Conservation (phyloP, 2,113 vertebrate species). For the Peromyscus californicus region DNA sequence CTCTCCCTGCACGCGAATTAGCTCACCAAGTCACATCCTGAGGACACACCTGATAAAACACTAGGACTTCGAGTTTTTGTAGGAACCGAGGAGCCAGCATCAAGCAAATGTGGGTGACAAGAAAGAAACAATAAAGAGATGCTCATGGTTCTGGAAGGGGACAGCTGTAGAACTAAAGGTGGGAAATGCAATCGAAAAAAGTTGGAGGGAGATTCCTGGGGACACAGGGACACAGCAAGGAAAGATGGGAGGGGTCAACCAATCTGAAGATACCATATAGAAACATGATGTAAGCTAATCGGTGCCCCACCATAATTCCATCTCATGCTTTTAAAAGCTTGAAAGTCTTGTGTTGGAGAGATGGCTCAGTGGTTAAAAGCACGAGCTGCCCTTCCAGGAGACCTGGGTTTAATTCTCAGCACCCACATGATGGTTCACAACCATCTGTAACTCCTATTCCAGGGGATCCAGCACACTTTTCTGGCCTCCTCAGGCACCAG, state of each 20-base stretch:
- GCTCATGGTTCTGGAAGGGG: background rate
- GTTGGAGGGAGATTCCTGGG: background rate
- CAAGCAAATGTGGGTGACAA: background rate
- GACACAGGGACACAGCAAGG: no score
- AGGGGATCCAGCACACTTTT: background rate
- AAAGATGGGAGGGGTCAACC: background rate
- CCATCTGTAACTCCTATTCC: background rate
- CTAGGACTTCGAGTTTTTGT: background rate
- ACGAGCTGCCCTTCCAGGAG: background rate
- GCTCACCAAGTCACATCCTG: background rate
- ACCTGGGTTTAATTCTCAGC: background rate
- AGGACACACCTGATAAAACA: background rate
- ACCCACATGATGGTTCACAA: background rate
- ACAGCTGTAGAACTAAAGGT: no score
- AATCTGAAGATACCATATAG: background rate
- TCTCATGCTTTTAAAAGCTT: background rate
- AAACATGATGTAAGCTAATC: background rate
- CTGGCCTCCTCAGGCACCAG: background rate
- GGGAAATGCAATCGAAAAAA: background rate
- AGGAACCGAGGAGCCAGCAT: background rate
- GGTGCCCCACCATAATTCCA: background rate
- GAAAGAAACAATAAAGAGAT: background rate
- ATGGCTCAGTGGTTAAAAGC: background rate
- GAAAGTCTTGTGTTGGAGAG: background rate
- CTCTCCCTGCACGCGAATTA: background rate